phyloP scores from a whole-genome alignment of 1,140 invertebrate species.

The Diuraphis noxia region DNA sequence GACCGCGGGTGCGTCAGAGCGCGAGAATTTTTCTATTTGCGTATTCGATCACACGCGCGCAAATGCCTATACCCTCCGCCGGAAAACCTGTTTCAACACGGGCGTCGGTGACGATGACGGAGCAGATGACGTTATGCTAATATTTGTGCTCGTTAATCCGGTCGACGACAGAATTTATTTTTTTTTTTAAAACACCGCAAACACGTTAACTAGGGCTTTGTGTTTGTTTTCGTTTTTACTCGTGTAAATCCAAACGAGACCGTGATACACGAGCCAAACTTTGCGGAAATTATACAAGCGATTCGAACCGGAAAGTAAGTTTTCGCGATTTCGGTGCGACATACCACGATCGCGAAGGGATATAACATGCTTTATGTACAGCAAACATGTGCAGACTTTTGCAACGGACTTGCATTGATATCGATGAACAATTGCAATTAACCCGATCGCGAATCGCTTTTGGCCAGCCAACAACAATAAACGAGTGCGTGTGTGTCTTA shows the following conservation, averaged over 20 bases:
- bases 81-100: constrained; percentile 25
- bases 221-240: constrained; percentile 9
- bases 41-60: background rate
- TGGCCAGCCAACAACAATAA: background rate
- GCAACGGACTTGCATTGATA: background rate
- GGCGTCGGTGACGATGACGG: background rate
- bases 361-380: too few relatives aligned
- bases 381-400: background rate
- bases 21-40: background rate
- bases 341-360: background rate
- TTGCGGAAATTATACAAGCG: background rate
- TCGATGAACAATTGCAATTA: background rate
- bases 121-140: background rate
- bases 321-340: background rate
- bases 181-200: background rate
- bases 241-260: background rate
- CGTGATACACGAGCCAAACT: background rate
- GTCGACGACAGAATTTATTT: background rate
- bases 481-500: background rate
- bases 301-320: background rate
- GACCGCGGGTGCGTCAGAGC: background rate
- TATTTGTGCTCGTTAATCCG: background rate
- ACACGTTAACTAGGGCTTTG: background rate
- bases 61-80: constrained; percentile 15
- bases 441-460: background rate